phyloP scores from a whole-genome alignment of 2,888 invertebrate species.

The Troglohyphantes excavatus region DNA sequence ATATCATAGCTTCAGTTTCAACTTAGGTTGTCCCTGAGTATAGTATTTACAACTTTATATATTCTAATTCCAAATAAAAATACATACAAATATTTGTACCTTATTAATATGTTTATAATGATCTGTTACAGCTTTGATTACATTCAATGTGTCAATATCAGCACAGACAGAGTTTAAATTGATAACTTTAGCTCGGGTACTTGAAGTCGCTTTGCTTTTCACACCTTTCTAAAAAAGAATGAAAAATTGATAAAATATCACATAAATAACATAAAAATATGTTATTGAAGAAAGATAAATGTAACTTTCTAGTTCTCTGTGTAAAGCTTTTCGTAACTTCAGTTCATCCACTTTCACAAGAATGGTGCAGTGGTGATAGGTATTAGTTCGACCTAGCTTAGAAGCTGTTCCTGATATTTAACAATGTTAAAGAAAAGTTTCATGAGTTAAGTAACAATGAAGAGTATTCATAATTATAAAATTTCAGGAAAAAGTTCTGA shows the following conservation, averaged over 20 bases:
- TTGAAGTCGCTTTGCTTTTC: conserved; percentile 92
- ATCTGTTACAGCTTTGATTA: conserved; percentile 54
- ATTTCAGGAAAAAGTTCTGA: background rate
- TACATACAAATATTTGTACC: conserved; percentile 32
- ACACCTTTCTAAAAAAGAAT: conserved; percentile 87
- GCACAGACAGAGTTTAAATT: conserved; percentile 91
- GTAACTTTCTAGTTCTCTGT: conserved; percentile 78
- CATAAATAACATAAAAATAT: background rate
- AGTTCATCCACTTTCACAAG: conserved; percentile 92
- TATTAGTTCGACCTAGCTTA: conserved; percentile 91
- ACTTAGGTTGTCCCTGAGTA: too few species aligned
- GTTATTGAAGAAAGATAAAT: background rate
- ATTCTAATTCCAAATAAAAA: too few species aligned
- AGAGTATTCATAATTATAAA: background rate
- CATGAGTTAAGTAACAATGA: background rate
- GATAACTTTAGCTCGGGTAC: conserved; percentile 90
- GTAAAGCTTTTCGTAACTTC: conserved; percentile 85
- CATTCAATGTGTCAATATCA: conserved; percentile 83
- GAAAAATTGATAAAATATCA: background rate
- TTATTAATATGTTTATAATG: conserved; percentile 54
- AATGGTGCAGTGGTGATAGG: conserved; percentile 99
- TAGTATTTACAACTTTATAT: too few species aligned
- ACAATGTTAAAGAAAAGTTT: conserved; percentile 15
- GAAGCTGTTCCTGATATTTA: conserved; percentile 97
- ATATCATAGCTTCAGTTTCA: too few species aligned